These are phyloP conservation scores for Brachionus rotundiformis DNA, from an alignment of 1,140 invertebrate genomes.

Conservation along the genomic window DNA sequence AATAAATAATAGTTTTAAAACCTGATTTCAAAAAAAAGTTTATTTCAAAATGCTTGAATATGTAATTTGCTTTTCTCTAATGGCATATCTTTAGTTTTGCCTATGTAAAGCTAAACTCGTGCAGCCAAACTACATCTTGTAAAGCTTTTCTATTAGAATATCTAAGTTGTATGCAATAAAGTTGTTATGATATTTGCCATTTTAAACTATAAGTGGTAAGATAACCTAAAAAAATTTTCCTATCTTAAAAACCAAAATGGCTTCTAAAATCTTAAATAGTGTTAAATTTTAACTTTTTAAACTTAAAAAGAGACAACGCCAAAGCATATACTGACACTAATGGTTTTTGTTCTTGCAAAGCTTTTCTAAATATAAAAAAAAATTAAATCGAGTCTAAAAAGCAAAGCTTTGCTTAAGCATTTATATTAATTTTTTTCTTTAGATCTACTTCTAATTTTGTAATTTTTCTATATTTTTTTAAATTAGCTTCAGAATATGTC, in stretches of 20 bases:
- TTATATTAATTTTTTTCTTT: neutral
- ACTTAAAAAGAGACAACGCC: neutral
- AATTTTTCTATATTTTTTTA: neutral
- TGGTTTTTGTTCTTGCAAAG: neutral
- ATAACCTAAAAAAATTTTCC: neutral
- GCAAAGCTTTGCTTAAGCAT: neutral
- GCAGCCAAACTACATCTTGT: neutral
- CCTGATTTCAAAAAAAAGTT: neutral
- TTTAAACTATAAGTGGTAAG: neutral
- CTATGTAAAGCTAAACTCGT: neutral
- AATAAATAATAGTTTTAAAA: conserved; percentile 1
- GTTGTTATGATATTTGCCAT: neutral
- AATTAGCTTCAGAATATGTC: neutral
- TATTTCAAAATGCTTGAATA: neutral
- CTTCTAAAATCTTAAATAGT: neutral
- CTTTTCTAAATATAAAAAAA: neutral
- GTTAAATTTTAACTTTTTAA: conserved; percentile 3
- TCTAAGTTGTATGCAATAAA: neutral
- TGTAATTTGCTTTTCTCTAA: neutral
- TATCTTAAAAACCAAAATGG: neutral
- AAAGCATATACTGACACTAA: neutral
- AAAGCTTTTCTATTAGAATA: neutral
- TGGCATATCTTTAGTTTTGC: neutral
- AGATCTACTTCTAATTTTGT: neutral
- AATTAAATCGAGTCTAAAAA: neutral